These are phyloP conservation scores for Accipiter cooperii DNA, from an alignment of 2,113 vertebrate genomes.

Conservation along the genomic window DNA sequence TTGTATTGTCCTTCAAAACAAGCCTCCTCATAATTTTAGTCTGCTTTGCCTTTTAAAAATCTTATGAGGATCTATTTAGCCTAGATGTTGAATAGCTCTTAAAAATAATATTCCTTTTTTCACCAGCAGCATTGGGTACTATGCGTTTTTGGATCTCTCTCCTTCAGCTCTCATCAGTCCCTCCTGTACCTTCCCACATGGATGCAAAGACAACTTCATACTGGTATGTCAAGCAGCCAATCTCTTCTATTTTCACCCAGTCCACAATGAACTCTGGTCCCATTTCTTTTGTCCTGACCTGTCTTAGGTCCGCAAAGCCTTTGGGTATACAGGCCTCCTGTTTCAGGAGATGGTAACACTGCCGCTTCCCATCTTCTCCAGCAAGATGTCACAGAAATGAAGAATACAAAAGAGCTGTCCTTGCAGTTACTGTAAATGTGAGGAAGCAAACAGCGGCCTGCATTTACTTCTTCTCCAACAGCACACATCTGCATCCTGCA, in stretches of 20 bases:
- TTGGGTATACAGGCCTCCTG: background rate
- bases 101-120: background rate
- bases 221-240: background rate
- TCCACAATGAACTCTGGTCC: background rate
- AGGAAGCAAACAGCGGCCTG: background rate
- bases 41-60: background rate
- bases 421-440: background rate
- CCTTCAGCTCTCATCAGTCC: background rate
- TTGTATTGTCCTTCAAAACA: background rate
- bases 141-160: background rate
- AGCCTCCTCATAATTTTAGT: background rate
- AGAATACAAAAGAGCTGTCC: background rate
- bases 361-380: background rate
- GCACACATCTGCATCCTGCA: background rate
- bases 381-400: background rate
- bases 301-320: background rate
- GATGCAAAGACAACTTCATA: background rate
- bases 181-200: background rate
- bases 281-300: background rate
- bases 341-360: background rate
- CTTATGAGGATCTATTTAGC: background rate
- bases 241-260: background rate
- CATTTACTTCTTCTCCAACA: background rate
- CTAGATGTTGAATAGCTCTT: background rate
- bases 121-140: background rate